Conservation (phyloP, 2,797 vertebrate genomes). For the Hyperoplus lanceolatus region DNA sequence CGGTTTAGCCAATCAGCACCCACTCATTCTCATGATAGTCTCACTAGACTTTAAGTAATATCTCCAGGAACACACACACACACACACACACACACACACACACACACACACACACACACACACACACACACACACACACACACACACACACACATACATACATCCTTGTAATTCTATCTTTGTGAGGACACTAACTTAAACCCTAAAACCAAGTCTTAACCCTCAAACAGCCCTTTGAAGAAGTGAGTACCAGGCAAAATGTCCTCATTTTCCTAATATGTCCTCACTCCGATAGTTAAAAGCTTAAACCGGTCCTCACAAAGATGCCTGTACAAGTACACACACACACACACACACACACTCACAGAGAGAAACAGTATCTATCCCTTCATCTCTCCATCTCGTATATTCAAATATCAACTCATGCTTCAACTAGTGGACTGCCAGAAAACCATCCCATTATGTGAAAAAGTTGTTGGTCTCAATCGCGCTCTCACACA, state of each 20-base stretch:
- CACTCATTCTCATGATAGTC: constrained; percentile 45
- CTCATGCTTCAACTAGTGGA: neutral
- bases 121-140: neutral
- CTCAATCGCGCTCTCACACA: constrained; percentile 7
- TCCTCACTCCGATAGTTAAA: too few species aligned
- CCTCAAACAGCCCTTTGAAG: too few species aligned
- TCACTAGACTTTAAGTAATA: constrained; percentile 52
- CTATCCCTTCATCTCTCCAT: constrained; percentile 22
- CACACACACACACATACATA: too few species aligned
- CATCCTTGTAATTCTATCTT: too few species aligned
- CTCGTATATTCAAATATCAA: constrained; percentile 17
- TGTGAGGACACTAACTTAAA: too few species aligned
- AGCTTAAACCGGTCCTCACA: too few species aligned
- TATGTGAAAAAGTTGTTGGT: neutral
- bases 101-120: neutral
- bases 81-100: constrained; percentile 9
- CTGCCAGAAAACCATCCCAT: constrained; percentile 31
- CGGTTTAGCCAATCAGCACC: constrained; percentile 64
- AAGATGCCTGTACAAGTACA: neutral
- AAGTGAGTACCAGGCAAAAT: too few species aligned
- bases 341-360: constrained; percentile 25
- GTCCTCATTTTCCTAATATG: too few species aligned
- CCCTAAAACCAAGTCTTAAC: too few species aligned
- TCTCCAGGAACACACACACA: constrained; percentile 54
- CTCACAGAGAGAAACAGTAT: neutral